Base-by-base conservation (phyloP, 2,888 invertebrate species). In the Drepanosiphum platanoidis region DNA sequence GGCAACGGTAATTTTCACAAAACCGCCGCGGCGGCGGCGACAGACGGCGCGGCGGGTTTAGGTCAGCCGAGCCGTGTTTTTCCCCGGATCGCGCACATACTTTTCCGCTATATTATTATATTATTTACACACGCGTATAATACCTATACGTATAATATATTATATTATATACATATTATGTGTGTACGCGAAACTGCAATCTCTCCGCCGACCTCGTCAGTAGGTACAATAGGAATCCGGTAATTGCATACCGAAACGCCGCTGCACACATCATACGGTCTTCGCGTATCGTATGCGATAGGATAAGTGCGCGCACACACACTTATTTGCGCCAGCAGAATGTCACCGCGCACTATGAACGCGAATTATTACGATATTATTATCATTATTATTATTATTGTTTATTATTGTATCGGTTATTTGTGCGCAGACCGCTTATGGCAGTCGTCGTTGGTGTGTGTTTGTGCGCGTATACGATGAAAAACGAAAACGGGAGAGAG, bases 211-310 rank as follows among this genome's bases (percentile, higher is more conserved):
- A 42, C 71, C 0, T 27, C 42, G 52, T 22, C 52, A 18, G 42
- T 8, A 8, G 3, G 22, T 13, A 71, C 42, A 15, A 22, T 18
- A 75, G 34, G 74, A 75, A 75, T 75, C 34, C 74, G 32, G 74
- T 75, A 32, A 72, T 75, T 75, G 18, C 74, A 52, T 75, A 75
- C 52, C 52, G n/a, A 58, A n/a, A 32, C 7, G 71, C 27, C 22
- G 68, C 34, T 8, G 13, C 71, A 34, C 68, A 39, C n/a, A 64
- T 30, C n/a, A 13, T n/a, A n/a, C 27, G 13, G 9, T 46, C 46
- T 46, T 46, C 46, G 13, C 42, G 15, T 42, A 18, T 46, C 15
- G 46, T 46, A 46, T 1, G 46, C 46, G 22, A 52, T 72, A 27
- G 13, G 13, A 64, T 30, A 30, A 64, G 11, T 30, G 30, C 11